Evolutionary conservation across 2,113 vertebrate species (phyloP), one percentile per base, ranked within the genome.

Genomic region (Periophthalmus modestus): DNA sequence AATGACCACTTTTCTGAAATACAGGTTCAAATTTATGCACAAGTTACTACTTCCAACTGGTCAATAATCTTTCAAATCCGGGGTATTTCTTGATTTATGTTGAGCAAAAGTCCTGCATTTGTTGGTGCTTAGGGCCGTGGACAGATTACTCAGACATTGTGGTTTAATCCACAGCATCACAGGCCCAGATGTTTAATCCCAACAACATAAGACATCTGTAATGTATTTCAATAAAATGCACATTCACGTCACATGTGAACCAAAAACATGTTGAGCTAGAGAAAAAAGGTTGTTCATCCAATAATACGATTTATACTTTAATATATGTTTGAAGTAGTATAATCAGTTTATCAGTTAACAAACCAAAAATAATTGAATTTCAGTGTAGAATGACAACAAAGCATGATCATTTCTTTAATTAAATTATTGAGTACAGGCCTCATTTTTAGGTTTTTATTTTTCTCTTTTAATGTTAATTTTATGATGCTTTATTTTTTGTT

Each of bases 111-210:
- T 46, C 65, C n/a, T 63, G 52, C 23, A 6, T 16, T 66, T 3
- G n/a, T 15, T 13, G 61, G 10, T 43, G 59, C 28, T 13, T 1
- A 55, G 21, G 9, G 58, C 48, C 18, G 43, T 21, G 54, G 28
- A 54, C 18, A 59, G 66, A 75, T 72, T 66, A 66, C 50, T 34
- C 6, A n/a, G 7, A 69, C 54, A 63, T 2, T 2, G 28, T 58
- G 14, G 58, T 72, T 48, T 74, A 77, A 81, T 77, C 65, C 46
- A 19, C 18, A 13, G 47, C 58, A 55, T 79, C 21, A 57, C 73
- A 75, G 21, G 62, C 43, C 52, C 55, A 71, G 34, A 76, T 68
- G 48, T 76, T 78, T 68, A 71, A 79, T 75, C 46, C 21, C 57
- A 55, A 63, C 62, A 15, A 24, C 48, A 34, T 36, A 23, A 68